Conservation (phyloP, 1,140 invertebrate species). For the Drosophila melanogaster region Release_6_plus_ISO1_MT NT_033777.3:22348001-22348500, state of each 20-base stretch:
- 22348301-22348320: neutral
- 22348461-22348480: too few relatives aligned
- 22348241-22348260: slow-evolving; percentile 36
- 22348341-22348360: too few relatives aligned
- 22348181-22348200: slow-evolving; percentile 33
- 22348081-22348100: neutral
- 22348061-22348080: neutral
- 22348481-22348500: too few relatives aligned
- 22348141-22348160: slow-evolving; percentile 79
- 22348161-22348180: slow-evolving; percentile 67
- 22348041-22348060: neutral
- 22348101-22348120: slow-evolving; percentile 63
- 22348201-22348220: neutral
- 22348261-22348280: slow-evolving; percentile 71
- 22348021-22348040: neutral
- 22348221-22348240: slow-evolving; percentile 55
- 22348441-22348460: too few relatives aligned
- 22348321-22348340: too few relatives aligned
- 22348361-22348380: too few relatives aligned
- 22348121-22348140: slow-evolving; percentile 39
- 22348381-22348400: too few relatives aligned
- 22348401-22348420: too few relatives aligned
- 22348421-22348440: too few relatives aligned
- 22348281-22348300: slow-evolving; percentile 42
- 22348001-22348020: too few relatives aligned